A percentile compares a stretch with the other conserved stretches of the same genome.
These are phyloP conservation scores for Hyles vespertilio DNA, from an alignment of 1,140 invertebrate genomes.

Conservation along the genomic window DNA sequence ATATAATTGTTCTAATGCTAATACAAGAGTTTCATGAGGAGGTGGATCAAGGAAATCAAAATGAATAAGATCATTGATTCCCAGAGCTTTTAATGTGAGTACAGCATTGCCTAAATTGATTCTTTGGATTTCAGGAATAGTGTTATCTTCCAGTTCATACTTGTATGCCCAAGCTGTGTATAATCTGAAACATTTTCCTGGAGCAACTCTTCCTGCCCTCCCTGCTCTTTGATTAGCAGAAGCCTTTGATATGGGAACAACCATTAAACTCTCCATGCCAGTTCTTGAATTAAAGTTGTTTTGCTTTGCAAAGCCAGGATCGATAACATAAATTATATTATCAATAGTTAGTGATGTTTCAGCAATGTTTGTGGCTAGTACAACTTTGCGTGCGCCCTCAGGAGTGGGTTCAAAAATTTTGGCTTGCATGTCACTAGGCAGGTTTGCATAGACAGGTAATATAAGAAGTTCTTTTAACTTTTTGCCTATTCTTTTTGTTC, in stretches of 20 bases:
- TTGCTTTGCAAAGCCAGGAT: conserved; percentile 99
- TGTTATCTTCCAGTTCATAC: conserved; percentile 98
- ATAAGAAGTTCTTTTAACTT: conserved; percentile 96
- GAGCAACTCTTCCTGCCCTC: conserved; percentile 92
- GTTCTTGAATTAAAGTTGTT: conserved; percentile 99
- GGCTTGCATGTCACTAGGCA: conserved; percentile 98
- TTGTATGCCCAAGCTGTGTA: conserved; percentile 99
- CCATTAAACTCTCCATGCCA: conserved; percentile 98
- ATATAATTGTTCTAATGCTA: conserved; percentile 98
- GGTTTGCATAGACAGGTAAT: conserved; percentile 97
- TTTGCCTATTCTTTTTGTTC: conserved; percentile 91
- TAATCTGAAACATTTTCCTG: conserved; percentile 98
- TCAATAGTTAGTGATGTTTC: conserved; percentile 99
- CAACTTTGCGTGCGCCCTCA: conserved; percentile 95
- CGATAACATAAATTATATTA: conserved; percentile 99
- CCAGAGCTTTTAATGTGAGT: conserved; percentile 95
- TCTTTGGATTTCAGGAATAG: conserved; percentile 97
- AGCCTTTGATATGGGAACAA: conserved; percentile 98
- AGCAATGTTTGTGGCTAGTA: conserved; percentile 99
- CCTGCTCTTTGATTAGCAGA: conserved; percentile 97
- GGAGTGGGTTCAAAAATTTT: conserved; percentile 99
- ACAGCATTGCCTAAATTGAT: conserved; percentile 99
- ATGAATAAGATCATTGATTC: conserved; percentile 97
- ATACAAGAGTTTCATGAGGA: conserved; percentile 95
- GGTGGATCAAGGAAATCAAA: conserved; percentile 99